Percentiles rank a stretch among this genome's conserved stretches.
Conservation (phyloP, 2,797 vertebrate species). For the Anguilla marmorata region DNA sequence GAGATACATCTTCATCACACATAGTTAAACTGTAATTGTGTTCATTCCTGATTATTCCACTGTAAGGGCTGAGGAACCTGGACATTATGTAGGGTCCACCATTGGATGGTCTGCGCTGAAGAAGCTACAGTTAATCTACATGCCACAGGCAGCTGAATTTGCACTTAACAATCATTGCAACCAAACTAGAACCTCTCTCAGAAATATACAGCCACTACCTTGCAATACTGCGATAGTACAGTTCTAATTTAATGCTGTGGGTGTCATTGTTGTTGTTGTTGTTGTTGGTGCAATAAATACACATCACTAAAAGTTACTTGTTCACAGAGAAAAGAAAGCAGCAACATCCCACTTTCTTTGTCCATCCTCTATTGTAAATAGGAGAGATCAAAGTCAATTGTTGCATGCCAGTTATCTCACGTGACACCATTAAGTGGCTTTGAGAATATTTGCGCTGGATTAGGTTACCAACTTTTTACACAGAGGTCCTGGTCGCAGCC, state of each 20-base stretch:
- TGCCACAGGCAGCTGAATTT: not conserved
- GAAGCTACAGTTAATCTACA: not conserved
- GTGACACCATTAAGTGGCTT: constrained; percentile 72
- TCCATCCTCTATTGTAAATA: constrained; percentile 49
- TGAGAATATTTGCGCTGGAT: constrained; percentile 76
- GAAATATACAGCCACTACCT: not conserved
- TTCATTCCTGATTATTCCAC: not conserved
- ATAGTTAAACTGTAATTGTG: not conserved
- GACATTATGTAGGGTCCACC: not conserved
- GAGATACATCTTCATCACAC: too few relatives aligned
- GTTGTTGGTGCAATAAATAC: not conserved
- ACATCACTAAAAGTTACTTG: not conserved
- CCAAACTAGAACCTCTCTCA: not conserved
- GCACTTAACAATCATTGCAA: not conserved
- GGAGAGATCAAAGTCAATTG: constrained; percentile 68
- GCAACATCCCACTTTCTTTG: constrained; percentile 4
- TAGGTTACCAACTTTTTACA: constrained; percentile 78
- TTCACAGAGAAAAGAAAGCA: not conserved
- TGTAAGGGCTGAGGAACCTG: not conserved
- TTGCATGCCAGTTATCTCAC: constrained; percentile 75
- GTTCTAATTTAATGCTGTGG: not conserved
- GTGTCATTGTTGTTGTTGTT: not conserved
- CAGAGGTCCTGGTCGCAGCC: constrained; percentile 60
- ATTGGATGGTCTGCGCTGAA: not conserved
- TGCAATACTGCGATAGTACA: not conserved